Conservation (phyloP, 1,140 invertebrate genomes). For the Palaemon carinicauda region DNA sequence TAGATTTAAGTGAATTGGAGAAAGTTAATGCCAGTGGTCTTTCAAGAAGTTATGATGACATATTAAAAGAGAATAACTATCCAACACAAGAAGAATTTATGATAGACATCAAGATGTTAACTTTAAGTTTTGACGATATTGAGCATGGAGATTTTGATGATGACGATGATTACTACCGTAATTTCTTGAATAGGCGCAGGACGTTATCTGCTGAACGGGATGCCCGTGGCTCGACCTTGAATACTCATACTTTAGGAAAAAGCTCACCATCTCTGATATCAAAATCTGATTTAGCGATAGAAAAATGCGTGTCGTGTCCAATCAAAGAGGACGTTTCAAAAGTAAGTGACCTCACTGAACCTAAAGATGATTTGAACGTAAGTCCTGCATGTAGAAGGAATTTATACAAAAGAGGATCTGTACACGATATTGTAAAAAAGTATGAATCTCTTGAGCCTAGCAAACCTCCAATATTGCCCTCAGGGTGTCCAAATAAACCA, state of each 20-base stretch:
- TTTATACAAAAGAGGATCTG: neutral
- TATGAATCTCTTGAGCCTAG: constrained; percentile 15
- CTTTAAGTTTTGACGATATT: constrained; percentile 25
- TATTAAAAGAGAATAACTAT: constrained; percentile 43
- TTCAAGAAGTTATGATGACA: constrained; percentile 48
- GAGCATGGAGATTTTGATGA: constrained; percentile 41
- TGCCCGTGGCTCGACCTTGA: neutral
- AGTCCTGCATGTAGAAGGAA: neutral
- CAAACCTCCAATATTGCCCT: neutral
- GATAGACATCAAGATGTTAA: constrained; percentile 15
- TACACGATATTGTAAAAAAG: constrained; percentile 20
- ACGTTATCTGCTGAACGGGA: neutral
- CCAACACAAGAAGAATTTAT: constrained; percentile 29
- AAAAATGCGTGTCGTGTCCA: neutral
- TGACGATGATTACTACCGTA: constrained; percentile 29
- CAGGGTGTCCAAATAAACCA: neutral
- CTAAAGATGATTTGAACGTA: neutral
- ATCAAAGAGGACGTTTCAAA: neutral
- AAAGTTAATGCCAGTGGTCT: neutral
- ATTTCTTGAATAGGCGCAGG: neutral
- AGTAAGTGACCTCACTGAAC: neutral
- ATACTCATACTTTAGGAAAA: neutral
- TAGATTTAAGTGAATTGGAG: constrained; percentile 46
- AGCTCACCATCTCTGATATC: neutral
- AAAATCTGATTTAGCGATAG: neutral